A percentile compares a stretch with the other conserved stretches of the same genome.
Evolutionary conservation across 2,888 invertebrate genomes (phyloP).

Genomic region (Uloborus plumipes): DNA sequence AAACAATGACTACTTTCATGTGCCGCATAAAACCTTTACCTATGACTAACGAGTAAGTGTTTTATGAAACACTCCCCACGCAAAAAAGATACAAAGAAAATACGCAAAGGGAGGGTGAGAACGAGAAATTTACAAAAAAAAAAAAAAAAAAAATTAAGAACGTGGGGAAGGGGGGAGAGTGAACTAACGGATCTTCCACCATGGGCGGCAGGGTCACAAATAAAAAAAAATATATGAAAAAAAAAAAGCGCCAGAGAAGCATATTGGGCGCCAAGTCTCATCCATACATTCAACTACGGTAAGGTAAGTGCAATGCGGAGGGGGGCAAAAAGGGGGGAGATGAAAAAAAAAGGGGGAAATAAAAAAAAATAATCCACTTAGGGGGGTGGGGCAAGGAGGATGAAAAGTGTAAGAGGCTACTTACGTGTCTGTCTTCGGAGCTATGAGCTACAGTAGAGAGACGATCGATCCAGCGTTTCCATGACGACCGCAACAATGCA

Average conservation of each 20-base stretch:
- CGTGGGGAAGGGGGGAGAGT: constrained; percentile 1
- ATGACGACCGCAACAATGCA: constrained; percentile 59
- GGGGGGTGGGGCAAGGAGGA: constrained; percentile 45
- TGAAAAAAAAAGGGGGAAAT: not conserved
- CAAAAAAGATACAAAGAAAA: constrained; percentile 7
- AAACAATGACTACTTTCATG: not conserved
- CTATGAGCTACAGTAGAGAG: constrained; percentile 64
- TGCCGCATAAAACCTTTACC: not conserved
- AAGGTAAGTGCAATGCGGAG: constrained; percentile 26
- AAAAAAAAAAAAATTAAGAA: constrained; percentile 27
- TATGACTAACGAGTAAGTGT: not conserved
- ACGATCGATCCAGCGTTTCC: constrained; percentile 52
- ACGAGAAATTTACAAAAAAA: constrained; percentile 1
- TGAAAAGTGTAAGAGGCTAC: constrained; percentile 64
- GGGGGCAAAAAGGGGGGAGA: constrained; percentile 8
- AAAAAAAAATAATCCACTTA: constrained; percentile 63
- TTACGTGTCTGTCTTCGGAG: constrained; percentile 66
- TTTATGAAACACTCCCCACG: constrained; percentile 17
- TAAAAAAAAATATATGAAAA: constrained; percentile 11
- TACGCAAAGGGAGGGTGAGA: constrained; percentile 17
- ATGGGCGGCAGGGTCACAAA: constrained; percentile 10
- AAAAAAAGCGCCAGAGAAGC: constrained; percentile 53
- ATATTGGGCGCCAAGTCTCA: constrained; percentile 62
- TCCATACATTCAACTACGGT: constrained; percentile 47
- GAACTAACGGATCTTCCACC: constrained; percentile 33